phyloP scores from a whole-genome alignment of 2,113 vertebrate genomes.

The Mormoops blainvillei region DNA sequence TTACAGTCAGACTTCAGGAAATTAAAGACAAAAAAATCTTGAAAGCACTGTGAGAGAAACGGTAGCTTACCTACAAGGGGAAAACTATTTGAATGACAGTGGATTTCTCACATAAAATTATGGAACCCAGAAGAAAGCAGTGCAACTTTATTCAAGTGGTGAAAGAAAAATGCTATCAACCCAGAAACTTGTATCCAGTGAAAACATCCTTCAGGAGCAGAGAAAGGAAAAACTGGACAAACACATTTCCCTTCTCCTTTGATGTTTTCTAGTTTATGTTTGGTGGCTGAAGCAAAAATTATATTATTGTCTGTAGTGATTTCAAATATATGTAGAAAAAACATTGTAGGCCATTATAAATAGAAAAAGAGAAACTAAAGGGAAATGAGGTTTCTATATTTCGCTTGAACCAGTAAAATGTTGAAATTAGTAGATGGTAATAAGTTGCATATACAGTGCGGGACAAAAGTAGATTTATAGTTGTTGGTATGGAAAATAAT shows the following conservation, averaged over 20 bases:
- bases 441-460: not conserved
- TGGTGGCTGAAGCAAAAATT: not conserved
- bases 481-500: not conserved
- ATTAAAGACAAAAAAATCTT: not conserved
- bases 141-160: not conserved
- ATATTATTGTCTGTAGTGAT: not conserved
- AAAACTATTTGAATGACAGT: not conserved
- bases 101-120: not conserved
- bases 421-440: not conserved
- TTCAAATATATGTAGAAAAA: not conserved
- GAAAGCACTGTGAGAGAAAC: not conserved
- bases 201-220: not conserved
- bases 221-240: not conserved
- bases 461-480: not conserved
- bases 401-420: constrained; percentile 6
- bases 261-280: not conserved
- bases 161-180: not conserved
- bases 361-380: not conserved
- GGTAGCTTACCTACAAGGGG: not conserved
- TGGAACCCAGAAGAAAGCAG: not conserved
- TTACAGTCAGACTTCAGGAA: not conserved
- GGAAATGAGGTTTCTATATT: not conserved
- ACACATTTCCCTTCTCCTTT: not conserved
- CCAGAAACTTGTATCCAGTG: not conserved
- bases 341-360: not conserved